Base-by-base conservation (phyloP, 2,797 vertebrate species). In the Sebastes oblongus region DNA sequence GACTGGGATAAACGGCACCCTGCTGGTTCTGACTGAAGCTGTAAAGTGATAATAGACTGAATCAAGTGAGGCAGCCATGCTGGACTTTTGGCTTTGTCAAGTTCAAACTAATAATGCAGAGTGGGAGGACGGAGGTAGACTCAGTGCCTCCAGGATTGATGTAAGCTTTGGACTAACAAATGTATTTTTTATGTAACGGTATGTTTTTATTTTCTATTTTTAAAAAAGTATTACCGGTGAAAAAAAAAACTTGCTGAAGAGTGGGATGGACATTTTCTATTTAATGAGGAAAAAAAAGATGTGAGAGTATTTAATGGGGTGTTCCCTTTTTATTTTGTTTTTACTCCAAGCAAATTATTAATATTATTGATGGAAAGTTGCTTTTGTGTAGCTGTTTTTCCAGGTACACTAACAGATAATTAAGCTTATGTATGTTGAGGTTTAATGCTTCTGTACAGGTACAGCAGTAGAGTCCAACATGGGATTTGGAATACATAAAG, bases 261-360 rank as follows among this genome's bases (percentile, higher is more conserved):
- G 82, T 91, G 86, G 87, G 85, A 88, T 89, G 83, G 90, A 94
- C 83, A 77, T 92, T 95, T 94, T 95, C 90, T 96, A 96, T 96
- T 96, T 96, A 96, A 95, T 85, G 82, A 89, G 77, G 9, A 7
- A 75, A 90, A 67, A 93, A 93, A 86, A 91, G 85, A 94, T 90
- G 91, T 91, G 89, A 94, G 90, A 95, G 91, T 96, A 96, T 96
- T 95, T 95, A 96, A 95, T 66, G 68, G 90, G 91, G 86, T 81
- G 82, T 91, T 87, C 91, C 91, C 89, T 91, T 94, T 94, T 93
- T 94, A 92, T 93, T 90, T 90, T 90, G 73, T 91, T 93, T 91
- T 89, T 89, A 91, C 84, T 91, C 80, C 78, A 89, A 90, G 89
- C 87, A 87, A 93, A 94, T 94, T 88, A 94, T 90, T 94, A 94